Conservation (phyloP, 2,797 vertebrate genomes). For the Macropodus opercularis region DNA sequence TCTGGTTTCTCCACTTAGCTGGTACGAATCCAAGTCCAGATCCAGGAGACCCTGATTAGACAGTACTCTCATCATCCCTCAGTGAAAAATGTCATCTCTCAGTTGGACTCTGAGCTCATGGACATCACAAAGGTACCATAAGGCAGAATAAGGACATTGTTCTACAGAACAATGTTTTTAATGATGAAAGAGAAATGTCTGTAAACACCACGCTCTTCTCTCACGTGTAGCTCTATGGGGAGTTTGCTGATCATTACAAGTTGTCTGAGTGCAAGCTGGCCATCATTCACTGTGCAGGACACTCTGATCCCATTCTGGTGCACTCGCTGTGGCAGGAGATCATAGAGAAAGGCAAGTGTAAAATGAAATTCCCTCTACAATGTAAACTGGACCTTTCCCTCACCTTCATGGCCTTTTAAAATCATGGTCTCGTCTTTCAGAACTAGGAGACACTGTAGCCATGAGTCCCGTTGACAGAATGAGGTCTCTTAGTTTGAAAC, state of each 20-base stretch:
- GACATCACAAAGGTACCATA: constrained; percentile 96
- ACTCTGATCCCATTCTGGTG: constrained; percentile 94
- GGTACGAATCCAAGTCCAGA: constrained; percentile 96
- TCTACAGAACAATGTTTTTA: not conserved
- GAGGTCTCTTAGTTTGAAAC: constrained; percentile 92
- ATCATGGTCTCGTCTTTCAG: constrained; percentile 72
- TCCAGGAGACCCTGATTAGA: constrained; percentile 91
- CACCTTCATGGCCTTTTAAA: not conserved
- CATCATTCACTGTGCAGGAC: constrained; percentile 96
- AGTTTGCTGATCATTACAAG: constrained; percentile 96
- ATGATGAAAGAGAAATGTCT: not conserved
- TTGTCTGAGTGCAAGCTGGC: constrained; percentile 96
- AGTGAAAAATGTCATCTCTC: constrained; percentile 90
- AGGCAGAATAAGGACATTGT: too few relatives aligned
- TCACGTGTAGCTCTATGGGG: constrained; percentile 89
- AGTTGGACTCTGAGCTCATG: constrained; percentile 95
- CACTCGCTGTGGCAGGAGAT: constrained; percentile 98
- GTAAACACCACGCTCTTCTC: not conserved
- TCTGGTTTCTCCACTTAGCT: constrained; percentile 77
- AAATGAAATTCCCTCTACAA: not conserved
- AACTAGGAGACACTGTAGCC: constrained; percentile 86
- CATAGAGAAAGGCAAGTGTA: constrained; percentile 89
- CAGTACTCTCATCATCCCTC: constrained; percentile 93
- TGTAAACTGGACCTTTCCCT: accelerated
- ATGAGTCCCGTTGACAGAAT: constrained; percentile 91